These are phyloP conservation scores for Phaenicophaeus curvirostris DNA, from an alignment of 2,797 vertebrate genomes.

Conservation along the genomic window DNA sequence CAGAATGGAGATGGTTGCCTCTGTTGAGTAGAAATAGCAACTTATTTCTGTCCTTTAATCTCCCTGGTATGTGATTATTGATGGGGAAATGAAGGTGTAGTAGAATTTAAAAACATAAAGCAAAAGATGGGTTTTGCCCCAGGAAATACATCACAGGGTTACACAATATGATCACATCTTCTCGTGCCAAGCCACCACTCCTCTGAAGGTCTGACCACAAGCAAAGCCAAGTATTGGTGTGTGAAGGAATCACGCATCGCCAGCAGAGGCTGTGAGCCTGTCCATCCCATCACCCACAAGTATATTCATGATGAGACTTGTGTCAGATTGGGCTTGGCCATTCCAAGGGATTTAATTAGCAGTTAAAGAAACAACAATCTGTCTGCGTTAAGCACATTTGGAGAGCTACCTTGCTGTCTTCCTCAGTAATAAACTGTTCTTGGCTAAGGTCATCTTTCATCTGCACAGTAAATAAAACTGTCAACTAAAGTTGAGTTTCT, in stretches of 20 bases:
- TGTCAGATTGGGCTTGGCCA: neutral
- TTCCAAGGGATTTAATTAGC: neutral
- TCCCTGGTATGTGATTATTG: neutral
- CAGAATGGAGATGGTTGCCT: neutral
- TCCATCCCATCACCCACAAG: neutral
- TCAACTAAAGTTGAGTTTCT: conserved; percentile 15
- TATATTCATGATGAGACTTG: neutral
- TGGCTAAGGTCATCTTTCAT: conserved; percentile 35
- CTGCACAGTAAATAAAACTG: conserved; percentile 44
- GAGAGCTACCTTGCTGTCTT: conserved; percentile 8
- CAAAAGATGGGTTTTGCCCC: neutral
- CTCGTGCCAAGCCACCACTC: neutral
- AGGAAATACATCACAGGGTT: neutral
- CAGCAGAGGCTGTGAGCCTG: neutral
- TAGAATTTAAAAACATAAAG: neutral
- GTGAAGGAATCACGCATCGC: neutral
- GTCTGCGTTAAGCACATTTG: neutral
- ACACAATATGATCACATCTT: neutral
- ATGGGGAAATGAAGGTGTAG: accelerated
- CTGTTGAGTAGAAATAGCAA: neutral
- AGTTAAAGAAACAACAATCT: neutral
- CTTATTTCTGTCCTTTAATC: neutral
- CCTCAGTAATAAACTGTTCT: neutral
- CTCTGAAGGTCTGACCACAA: neutral
- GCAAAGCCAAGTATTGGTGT: neutral